Evolutionary conservation across 2,113 vertebrate genomes (phyloP).

Genomic region (Sinocyclocheilus grahami): DNA sequence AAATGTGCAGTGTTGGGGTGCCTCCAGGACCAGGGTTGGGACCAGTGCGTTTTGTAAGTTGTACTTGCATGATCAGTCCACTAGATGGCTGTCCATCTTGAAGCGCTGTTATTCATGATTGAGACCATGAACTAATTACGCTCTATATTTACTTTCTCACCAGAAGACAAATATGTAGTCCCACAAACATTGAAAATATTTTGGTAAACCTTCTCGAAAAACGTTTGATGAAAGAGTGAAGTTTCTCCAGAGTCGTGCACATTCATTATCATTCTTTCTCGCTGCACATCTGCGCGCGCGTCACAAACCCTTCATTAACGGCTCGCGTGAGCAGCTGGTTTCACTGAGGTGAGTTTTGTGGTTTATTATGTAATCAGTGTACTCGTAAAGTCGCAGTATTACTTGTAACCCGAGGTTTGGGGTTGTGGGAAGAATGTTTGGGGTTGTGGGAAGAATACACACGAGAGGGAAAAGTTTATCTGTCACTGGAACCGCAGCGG

Average conservation of each 20-base stretch:
- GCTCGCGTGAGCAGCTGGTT: slow-evolving; percentile 37
- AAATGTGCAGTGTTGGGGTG: too few species aligned
- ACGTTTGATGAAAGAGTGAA: neutral
- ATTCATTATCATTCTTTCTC: slow-evolving; percentile 76
- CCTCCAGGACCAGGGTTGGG: too few species aligned
- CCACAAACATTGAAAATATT: neutral
- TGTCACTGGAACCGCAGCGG: neutral
- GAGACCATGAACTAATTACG: neutral
- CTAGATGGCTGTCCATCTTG: neutral
- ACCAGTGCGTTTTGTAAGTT: neutral
- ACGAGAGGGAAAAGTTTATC: neutral
- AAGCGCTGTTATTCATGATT: neutral
- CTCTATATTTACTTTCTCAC: neutral
- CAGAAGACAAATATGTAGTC: too few species aligned
- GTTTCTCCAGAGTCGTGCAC: neutral
- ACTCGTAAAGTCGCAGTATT: neutral
- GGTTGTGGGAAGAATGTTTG: slow-evolving; percentile 5
- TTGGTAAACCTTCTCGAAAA: neutral
- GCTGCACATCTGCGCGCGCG: slow-evolving; percentile 67
- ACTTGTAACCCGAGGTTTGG: neutral
- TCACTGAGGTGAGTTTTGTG: neutral
- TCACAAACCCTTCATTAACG: slow-evolving; percentile 65
- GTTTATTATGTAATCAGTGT: slow-evolving; percentile 22
- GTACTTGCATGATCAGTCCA: neutral
- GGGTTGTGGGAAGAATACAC: neutral